A percentile compares a stretch with the other conserved stretches of the same genome.
Evolutionary conservation across 2,797 vertebrate species (phyloP).

Genomic region (Smutsia gigantea): DNA sequence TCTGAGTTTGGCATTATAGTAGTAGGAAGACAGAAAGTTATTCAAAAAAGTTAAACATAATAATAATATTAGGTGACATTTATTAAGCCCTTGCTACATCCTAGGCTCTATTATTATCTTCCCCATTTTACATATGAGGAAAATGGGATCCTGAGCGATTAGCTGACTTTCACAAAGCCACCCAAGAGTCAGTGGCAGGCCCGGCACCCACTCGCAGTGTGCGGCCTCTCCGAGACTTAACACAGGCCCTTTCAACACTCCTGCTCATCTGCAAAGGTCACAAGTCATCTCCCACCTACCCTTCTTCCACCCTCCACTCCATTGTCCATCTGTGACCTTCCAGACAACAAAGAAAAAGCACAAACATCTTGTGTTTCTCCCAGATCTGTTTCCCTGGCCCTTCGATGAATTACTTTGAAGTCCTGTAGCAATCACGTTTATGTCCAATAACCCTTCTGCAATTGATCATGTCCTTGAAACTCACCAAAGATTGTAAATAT

Average conservation of each 20-base stretch:
- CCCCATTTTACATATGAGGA: neutral
- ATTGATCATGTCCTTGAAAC: conserved; percentile 46
- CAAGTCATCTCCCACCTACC: neutral
- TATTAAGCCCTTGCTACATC: neutral
- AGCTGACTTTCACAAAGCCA: neutral
- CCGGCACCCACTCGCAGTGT: neutral
- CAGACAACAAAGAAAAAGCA: neutral
- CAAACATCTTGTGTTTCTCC: neutral
- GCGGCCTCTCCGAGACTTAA: neutral
- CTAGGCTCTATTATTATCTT: neutral
- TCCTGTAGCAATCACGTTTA: conserved; percentile 27
- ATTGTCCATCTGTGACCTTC: neutral
- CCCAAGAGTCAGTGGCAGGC: neutral
- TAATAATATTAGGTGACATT: neutral
- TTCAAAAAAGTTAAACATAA: neutral
- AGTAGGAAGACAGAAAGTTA: neutral
- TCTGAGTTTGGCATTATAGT: neutral
- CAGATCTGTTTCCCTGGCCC: neutral
- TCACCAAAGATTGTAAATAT: conserved; percentile 55
- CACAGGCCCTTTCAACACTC: neutral
- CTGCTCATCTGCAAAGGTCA: neutral
- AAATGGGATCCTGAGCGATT: neutral
- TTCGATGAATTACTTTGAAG: conserved; percentile 29
- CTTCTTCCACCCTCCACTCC: neutral
- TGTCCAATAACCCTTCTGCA: conserved; percentile 49